Evolutionary conservation across 2,888 invertebrate species (phyloP), one percentile per base, ranked within the genome.

Genomic region (Pyrgus malvae): DNA sequence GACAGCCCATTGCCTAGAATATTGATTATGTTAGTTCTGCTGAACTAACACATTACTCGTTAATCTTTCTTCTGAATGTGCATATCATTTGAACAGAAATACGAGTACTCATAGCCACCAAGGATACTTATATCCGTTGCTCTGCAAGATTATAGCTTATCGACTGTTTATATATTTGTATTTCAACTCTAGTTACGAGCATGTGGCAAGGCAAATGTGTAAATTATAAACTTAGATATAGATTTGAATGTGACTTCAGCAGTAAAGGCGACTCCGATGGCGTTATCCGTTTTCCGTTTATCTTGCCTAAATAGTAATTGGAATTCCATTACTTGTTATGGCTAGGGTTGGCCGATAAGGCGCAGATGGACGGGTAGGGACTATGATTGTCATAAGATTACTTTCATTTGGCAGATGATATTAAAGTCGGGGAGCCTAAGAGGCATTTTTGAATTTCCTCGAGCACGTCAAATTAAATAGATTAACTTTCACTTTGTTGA

Each of bases 241-340:
- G 38, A 33, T 50, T 50, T 33, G 33, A 42, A 21, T 50, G 42
- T 33, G 23, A 33, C 41, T 42, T 33, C 9, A 35, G 41, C 50
- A 3, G 16, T 42, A 27, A 25, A 16, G 33, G 23, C 23, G 23
- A 19, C 29, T 3, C 9, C 12, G 23, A 12, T 8, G 5, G 41
- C n/a, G 46, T 70, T 70, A 67, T 76, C 80, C 75, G 76, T 76
- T 72, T 75, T 69, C 64, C 71, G 77, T 78, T 79, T 80, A 80
- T 79, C 76, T 81, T 70, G 70, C 65, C 74, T 73, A 79, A 82
- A 81, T 78, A 78, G 80, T 81, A 79, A 83, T 83, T 83, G 77
- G 78, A 80, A 80, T 83, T 80, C 79, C 78, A 82, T 83, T 85
- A 81, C 77, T 70, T 68, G 74, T 75, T 78, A 82, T 72, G 76